Evolutionary conservation across 2,888 invertebrate genomes (phyloP).

Genomic region (Melieria omissa): DNA sequence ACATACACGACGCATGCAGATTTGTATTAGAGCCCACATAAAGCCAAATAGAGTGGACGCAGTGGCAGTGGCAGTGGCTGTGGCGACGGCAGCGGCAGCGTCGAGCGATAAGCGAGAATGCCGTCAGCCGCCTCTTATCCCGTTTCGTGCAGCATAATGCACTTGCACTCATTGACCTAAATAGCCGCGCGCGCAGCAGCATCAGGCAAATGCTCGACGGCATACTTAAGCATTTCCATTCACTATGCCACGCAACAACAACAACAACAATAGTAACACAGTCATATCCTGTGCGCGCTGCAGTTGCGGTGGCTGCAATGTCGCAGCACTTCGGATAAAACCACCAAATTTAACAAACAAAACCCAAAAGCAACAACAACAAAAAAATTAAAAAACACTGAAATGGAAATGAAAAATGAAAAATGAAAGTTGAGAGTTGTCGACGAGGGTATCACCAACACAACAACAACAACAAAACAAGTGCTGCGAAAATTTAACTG

Average conservation of each 20-base stretch:
- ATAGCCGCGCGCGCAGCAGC: conserved; percentile 9
- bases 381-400: not conserved
- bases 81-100: not conserved
- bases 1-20: not conserved
- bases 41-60: conserved; percentile 2
- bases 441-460: not conserved
- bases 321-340: too few relatives aligned
- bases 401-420: too few relatives aligned
- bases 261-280: too few relatives aligned
- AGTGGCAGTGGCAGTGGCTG: not conserved
- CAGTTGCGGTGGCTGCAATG: too few relatives aligned
- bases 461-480: not conserved
- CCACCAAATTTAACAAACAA: too few relatives aligned
- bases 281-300: too few relatives aligned
- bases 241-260: not conserved
- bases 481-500: not conserved
- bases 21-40: not conserved
- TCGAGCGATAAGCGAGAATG: conserved; percentile 7
- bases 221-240: not conserved
- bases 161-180: conserved; percentile 39
- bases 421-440: too few relatives aligned
- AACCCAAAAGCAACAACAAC: not conserved
- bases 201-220: not conserved
- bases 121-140: conserved; percentile 19
- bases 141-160: conserved; percentile 23